Base-by-base conservation (phyloP, 1,140 invertebrate species). In the Babylonia areolata region DNA sequence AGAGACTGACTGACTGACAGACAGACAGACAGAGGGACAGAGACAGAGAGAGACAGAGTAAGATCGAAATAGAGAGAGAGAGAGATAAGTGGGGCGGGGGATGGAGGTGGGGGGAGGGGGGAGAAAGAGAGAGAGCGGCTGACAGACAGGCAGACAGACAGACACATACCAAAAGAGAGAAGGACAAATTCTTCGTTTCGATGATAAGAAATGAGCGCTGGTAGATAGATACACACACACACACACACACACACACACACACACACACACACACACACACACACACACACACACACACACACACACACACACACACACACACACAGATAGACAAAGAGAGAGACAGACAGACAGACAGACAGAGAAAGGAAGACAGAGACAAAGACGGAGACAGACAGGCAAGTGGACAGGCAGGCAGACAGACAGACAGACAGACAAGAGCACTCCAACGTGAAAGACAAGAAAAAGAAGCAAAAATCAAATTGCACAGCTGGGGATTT, bases 1-100 rank as follows among this genome's bases (percentile, higher is more conserved):
- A 77, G 75, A 77, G 37, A 40, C 1, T 28, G 37, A 77, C 28
- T 40, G 75, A 77, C 28, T 40, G 35, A 77, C 28, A 77, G 75
- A 77, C 28, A 77, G 39, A 40, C 28, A 77, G 75, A 77, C 28
- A 77, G 75, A 77, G 75, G 35, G 75, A 77, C 9, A 75, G 71
- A 75, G 71, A 75, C n/a, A 75, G 71, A 75, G 71, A 75, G 71
- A 75, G 71, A 75, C n/a, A 75, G 71, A 75, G 71, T 12, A 31
- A 3, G 75, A 73, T 35, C 17, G 39, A 77, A 31, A 77, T 15
- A 77, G 37, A 77, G 37, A 77, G 37, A 77, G 35, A 77, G 12
- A 77, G 35, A 77, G 20, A 11, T 9, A 35, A 3, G 33, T 9
- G 11, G 20, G 69, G 2, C 28, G 5, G 58, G 3, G 58, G 3